phyloP scores from a whole-genome alignment of 2,888 invertebrate genomes.

The Pollenia griseotomentosa region DNA sequence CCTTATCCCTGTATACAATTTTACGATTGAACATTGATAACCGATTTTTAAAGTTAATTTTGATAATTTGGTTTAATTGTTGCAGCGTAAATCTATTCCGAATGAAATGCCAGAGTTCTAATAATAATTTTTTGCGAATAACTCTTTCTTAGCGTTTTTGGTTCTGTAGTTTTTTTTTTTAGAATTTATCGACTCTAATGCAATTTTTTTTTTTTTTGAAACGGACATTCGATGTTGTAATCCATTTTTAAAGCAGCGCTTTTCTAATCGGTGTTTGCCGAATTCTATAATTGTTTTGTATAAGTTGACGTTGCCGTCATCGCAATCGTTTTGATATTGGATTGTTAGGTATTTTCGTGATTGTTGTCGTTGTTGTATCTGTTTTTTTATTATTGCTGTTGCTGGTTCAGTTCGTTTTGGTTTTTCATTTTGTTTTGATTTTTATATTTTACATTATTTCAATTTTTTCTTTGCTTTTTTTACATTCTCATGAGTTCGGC shows the following conservation, averaged over 20 bases:
- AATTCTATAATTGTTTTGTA: conserved; percentile 73
- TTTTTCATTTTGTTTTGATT: conserved; percentile 70
- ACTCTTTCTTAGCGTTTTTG: too few relatives aligned
- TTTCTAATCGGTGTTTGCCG: neutral
- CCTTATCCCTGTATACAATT: too few relatives aligned
- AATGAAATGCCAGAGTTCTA: too few relatives aligned
- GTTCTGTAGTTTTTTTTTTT: too few relatives aligned
- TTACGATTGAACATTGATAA: too few relatives aligned
- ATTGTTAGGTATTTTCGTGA: conserved; percentile 57
- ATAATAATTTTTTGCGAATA: too few relatives aligned
- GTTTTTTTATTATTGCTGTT: conserved; percentile 35
- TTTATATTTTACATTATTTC: conserved; percentile 71
- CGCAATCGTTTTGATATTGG: conserved; percentile 74
- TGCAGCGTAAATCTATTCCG: too few relatives aligned
- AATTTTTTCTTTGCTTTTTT: conserved; percentile 41
- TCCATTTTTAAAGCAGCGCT: conserved; percentile 6
- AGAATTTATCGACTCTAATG: too few relatives aligned
- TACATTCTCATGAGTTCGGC: conserved; percentile 68
- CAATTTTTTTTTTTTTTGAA: too few relatives aligned
- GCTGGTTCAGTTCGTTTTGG: conserved; percentile 58
- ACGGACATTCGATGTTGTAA: neutral
- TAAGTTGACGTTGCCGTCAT: conserved; percentile 76
- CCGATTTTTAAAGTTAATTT: too few relatives aligned
- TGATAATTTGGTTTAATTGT: too few relatives aligned
- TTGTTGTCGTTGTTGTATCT: conserved; percentile 70